Percentiles rank a stretch among this genome's conserved stretches.
Evolutionary conservation across 2,797 vertebrate species (phyloP).

Genomic region (Scolopax rusticola): DNA sequence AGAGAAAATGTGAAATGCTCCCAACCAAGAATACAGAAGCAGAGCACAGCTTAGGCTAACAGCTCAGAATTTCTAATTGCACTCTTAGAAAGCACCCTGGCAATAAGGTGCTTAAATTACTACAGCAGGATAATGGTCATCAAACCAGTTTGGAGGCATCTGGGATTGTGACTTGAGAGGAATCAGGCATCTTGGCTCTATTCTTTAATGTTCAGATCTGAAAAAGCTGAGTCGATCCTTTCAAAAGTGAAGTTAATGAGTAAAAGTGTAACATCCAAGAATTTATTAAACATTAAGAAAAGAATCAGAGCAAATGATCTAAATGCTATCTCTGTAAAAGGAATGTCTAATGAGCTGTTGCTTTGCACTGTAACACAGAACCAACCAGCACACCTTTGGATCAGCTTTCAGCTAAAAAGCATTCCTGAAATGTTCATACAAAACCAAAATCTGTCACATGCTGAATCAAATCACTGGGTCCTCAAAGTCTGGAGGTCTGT

Average conservation of each 20-base stretch:
- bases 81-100: neutral
- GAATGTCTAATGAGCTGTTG: constrained; percentile 21
- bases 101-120: constrained; percentile 2
- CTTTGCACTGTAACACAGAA: neutral
- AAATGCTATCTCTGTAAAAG: neutral
- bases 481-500: neutral
- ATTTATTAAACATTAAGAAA: constrained; percentile 33
- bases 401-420: neutral
- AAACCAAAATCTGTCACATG: neutral
- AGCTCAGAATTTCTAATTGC: neutral
- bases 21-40: neutral
- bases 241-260: constrained; percentile 37
- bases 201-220: neutral
- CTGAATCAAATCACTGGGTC: neutral
- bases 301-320: constrained; percentile 18
- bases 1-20: neutral
- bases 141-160: constrained; percentile 6
- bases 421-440: neutral
- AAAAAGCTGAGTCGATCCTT: constrained; percentile 3
- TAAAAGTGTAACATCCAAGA: constrained; percentile 20
- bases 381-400: neutral
- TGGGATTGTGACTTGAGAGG: constrained; percentile 30
- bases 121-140: constrained; percentile 30
- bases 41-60: neutral
- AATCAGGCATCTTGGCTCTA: neutral